Evolutionary conservation across 2,113 vertebrate genomes (phyloP).

Genomic region (Suncus etruscus): DNA sequence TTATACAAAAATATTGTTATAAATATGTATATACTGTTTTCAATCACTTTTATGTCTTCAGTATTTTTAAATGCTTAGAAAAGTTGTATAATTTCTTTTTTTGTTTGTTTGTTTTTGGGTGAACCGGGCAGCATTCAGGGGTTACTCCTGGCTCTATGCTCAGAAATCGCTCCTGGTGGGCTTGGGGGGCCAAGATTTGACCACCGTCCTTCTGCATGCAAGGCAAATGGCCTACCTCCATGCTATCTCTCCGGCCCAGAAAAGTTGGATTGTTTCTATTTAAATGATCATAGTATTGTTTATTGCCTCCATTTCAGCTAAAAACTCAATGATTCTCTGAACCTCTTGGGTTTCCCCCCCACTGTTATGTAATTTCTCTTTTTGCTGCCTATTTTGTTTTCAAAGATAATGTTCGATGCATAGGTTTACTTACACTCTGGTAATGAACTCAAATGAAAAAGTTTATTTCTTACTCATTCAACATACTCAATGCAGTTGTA

Average conservation of each 20-base stretch:
- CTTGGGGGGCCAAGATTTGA: too few species aligned
- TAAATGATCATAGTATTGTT: slow-evolving; percentile 29
- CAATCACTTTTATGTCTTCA: slow-evolving; percentile 20
- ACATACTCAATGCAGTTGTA: not conserved
- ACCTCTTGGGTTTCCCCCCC: not conserved
- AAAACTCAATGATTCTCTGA: slow-evolving; percentile 7
- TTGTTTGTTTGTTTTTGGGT: too few species aligned
- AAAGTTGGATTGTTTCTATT: not conserved
- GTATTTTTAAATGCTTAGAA: not conserved
- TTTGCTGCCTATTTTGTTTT: slow-evolving; percentile 9
- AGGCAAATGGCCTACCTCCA: too few species aligned
- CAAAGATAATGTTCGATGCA: not conserved
- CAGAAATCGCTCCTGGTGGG: too few species aligned
- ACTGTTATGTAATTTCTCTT: not conserved
- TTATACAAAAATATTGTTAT: not conserved
- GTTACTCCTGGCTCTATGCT: too few species aligned
- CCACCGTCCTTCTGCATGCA: too few species aligned
- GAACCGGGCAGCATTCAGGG: too few species aligned
- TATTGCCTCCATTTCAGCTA: not conserved
- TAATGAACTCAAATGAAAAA: not conserved
- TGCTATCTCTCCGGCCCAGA: too few species aligned
- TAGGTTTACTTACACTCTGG: not conserved
- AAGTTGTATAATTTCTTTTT: not conserved
- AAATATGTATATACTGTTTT: not conserved
- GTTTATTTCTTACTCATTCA: not conserved